These are phyloP conservation scores for Oreocharis arfaki DNA, from an alignment of 2,113 vertebrate genomes.

Conservation along the genomic window DNA sequence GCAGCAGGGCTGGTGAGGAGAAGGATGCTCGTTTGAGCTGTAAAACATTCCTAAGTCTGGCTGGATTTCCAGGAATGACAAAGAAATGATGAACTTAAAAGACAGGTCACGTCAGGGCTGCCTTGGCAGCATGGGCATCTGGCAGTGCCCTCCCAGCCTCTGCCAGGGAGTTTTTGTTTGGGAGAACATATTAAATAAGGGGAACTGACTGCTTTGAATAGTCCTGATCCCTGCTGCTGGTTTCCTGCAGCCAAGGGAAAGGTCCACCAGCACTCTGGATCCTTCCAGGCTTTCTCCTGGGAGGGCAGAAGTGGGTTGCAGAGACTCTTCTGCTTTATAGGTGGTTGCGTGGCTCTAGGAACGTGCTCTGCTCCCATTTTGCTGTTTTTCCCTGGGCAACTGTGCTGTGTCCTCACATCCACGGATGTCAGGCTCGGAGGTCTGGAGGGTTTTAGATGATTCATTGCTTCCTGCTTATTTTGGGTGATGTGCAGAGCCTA, in stretches of 20 bases:
- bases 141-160: background rate
- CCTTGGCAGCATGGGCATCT: background rate
- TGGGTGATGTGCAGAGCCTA: background rate
- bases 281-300: background rate
- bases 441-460: background rate
- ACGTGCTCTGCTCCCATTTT: background rate
- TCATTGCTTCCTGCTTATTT: background rate
- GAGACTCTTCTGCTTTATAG: background rate
- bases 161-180: background rate
- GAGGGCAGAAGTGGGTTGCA: background rate
- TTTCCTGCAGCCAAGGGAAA: background rate
- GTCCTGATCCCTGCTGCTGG: background rate
- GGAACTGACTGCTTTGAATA: background rate
- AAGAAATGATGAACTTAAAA: background rate
- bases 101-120: background rate
- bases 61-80: background rate
- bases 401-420: background rate
- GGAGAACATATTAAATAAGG: background rate
- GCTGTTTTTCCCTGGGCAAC: background rate
- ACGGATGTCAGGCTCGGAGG: rapidly evolving
- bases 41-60: background rate
- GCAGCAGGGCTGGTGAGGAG: background rate
- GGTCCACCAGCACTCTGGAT: background rate
- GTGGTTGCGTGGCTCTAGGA: background rate
- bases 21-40: background rate